phyloP scores from a whole-genome alignment of 35 echinoderm and acorn worm species.

The Apostichopus californicus region DNA sequence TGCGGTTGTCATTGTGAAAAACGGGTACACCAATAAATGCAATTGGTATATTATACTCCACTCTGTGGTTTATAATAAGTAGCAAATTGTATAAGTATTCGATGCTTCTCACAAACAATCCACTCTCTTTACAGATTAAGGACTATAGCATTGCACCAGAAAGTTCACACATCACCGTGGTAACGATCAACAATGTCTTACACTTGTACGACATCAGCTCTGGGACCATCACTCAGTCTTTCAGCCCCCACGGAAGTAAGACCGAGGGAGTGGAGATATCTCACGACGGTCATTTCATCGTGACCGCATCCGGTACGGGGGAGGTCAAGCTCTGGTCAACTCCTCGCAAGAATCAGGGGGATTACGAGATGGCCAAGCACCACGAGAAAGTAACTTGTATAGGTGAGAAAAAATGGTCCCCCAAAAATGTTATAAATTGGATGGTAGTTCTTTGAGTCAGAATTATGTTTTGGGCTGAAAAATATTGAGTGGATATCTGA shows the following conservation, averaged over 20 bases:
- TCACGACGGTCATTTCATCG: slow-evolving; percentile 82
- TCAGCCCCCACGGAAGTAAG: slow-evolving; percentile 72
- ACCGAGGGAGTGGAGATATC: slow-evolving; percentile 73
- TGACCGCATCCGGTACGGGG: slow-evolving; percentile 73
- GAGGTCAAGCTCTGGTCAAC: slow-evolving; percentile 71
- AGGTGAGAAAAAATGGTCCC: slow-evolving; percentile 51
- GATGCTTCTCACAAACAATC: no score
- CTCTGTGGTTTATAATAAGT: no score
- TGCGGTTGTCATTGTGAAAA: no score
- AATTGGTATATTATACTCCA: no score
- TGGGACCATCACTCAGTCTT: slow-evolving; percentile 69
- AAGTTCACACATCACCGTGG: slow-evolving; percentile 72
- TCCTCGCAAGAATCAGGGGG: slow-evolving; percentile 20
- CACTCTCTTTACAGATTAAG: slow-evolving; percentile 56
- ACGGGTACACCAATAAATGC: no score
- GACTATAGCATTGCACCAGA: slow-evolving; percentile 76
- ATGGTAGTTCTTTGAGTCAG: no score
- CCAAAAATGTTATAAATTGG: no score
- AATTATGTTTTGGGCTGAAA: no score
- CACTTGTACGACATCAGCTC: slow-evolving; percentile 88
- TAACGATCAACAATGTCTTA: slow-evolving; percentile 72
- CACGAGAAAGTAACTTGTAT: slow-evolving; percentile 85
- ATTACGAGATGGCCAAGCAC: slow-evolving; percentile 56
- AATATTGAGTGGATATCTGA: no score
- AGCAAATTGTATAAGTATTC: no score